phyloP scores from a whole-genome alignment of 2,888 invertebrate species.

The Andrena minutula region DNA sequence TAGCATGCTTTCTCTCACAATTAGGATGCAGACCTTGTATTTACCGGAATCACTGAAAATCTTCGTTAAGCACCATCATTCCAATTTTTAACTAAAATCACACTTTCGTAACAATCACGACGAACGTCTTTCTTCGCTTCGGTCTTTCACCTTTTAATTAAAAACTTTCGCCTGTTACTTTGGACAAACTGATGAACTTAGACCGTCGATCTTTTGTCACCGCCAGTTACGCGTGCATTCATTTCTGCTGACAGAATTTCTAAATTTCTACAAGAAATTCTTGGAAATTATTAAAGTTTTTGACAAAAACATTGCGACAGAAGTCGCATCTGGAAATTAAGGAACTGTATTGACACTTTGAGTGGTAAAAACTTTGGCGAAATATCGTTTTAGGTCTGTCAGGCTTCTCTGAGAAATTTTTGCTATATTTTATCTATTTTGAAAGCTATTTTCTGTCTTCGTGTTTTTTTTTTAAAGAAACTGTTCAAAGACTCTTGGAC shows the following conservation, averaged over 20 bases:
- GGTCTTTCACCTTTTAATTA: conserved; percentile 40
- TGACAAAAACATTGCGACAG: too few species aligned
- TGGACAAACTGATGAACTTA: conserved; percentile 12
- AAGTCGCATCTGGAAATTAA: too few species aligned
- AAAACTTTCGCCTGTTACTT: conserved; percentile 42
- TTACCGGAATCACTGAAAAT: conserved; percentile 47
- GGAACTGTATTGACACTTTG: too few species aligned
- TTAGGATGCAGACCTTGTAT: conserved; percentile 37
- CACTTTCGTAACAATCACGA: background rate
- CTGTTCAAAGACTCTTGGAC: too few species aligned
- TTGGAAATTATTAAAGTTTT: too few species aligned
- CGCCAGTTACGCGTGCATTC: conserved; percentile 5
- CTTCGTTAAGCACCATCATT: conserved; percentile 40
- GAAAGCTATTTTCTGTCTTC: too few species aligned
- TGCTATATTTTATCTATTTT: too few species aligned
- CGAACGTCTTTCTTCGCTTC: conserved; percentile 6
- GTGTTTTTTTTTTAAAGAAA: too few species aligned
- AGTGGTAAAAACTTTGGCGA: too few species aligned
- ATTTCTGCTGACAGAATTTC: background rate
- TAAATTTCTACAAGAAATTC: background rate
- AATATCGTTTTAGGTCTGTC: too few species aligned
- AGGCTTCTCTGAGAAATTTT: too few species aligned
- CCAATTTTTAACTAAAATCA: conserved; percentile 27
- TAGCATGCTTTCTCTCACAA: conserved; percentile 62
- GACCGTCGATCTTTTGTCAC: background rate